These are phyloP conservation scores for Drosophila mercatorum DNA, from an alignment of 2,888 invertebrate genomes.

Conservation along the genomic window DNA sequence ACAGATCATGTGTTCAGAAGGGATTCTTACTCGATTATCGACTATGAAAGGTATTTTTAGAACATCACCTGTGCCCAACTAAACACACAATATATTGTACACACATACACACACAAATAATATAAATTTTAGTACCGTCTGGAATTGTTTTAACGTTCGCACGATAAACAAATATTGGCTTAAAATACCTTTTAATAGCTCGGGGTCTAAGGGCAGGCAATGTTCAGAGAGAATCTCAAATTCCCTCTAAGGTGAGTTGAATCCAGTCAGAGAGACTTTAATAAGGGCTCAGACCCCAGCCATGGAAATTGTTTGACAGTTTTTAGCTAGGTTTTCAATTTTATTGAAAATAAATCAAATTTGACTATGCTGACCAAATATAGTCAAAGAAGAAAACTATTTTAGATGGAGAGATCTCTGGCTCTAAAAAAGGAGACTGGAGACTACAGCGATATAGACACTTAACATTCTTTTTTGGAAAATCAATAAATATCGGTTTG, in stretches of 20 bases:
- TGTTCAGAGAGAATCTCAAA: not conserved
- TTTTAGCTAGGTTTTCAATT: no score
- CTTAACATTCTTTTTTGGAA: no score
- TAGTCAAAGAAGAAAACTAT: not conserved
- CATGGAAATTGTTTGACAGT: no score
- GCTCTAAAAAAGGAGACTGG: not conserved
- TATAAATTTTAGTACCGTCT: constrained; percentile 1
- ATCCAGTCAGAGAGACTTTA: no score
- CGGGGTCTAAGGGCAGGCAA: not conserved
- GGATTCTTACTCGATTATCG: not conserved
- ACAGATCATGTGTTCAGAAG: no score
- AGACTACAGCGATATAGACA: no score
- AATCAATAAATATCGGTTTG: not conserved
- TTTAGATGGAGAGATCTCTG: not conserved
- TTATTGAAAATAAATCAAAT: no score
- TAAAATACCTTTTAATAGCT: not conserved
- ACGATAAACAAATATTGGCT: not conserved
- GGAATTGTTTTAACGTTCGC: not conserved
- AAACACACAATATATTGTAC: not conserved
- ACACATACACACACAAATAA: not conserved
- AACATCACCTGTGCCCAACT: not conserved
- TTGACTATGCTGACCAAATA: no score
- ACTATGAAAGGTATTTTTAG: not conserved
- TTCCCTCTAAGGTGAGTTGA: no score
- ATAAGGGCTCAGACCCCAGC: no score